Conservation (phyloP, 2,888 invertebrate genomes). For the Perizoma affinitatum region DNA sequence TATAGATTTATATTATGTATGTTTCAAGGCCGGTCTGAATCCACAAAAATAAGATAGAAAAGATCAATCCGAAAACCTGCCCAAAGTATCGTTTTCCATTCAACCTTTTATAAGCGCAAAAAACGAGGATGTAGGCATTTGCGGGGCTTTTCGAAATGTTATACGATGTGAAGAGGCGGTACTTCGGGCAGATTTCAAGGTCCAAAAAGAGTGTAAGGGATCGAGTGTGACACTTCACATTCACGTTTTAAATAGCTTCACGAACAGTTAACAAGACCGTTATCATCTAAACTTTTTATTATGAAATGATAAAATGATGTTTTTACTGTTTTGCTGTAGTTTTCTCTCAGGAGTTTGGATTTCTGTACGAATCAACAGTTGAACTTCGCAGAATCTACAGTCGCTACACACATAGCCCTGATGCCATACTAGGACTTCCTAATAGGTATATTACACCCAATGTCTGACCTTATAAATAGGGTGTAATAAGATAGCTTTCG, state of each 20-base stretch:
- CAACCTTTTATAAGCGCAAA: constrained; percentile 27
- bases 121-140: constrained; percentile 49
- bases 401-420: too few species aligned
- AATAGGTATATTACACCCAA: too few species aligned
- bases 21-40: neutral
- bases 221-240: constrained; percentile 49
- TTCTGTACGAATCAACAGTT: too few species aligned
- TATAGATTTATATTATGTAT: too few species aligned
- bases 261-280: constrained; percentile 27
- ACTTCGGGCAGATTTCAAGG: constrained; percentile 57
- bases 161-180: constrained; percentile 42
- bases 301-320: too few species aligned
- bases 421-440: too few species aligned
- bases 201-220: constrained; percentile 53
- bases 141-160: constrained; percentile 62
- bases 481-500: too few species aligned
- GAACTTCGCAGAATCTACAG: too few species aligned
- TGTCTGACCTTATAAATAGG: too few species aligned
- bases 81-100: constrained; percentile 10
- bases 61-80: constrained; percentile 3
- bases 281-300: neutral
- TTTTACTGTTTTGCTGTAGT: too few species aligned
- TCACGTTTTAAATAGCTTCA: constrained; percentile 55
- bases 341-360: too few species aligned
- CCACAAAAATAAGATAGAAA: constrained; percentile 10